Percentiles rank a stretch among this genome's conserved stretches.
Evolutionary conservation across 23 tunicate genomes (phyloP).

Genomic region (Aplidium turbinatum): DNA sequence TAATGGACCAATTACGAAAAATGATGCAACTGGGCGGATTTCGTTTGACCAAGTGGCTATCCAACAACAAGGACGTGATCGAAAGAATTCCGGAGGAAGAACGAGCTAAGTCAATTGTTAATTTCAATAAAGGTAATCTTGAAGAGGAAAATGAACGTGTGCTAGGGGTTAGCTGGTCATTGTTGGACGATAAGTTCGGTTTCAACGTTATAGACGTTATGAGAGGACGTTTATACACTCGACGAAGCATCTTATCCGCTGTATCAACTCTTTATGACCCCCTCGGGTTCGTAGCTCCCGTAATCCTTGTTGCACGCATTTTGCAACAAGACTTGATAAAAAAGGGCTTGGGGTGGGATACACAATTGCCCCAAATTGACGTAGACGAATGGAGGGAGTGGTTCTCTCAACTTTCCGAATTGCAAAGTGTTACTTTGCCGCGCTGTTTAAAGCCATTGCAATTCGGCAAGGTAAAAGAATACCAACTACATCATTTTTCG

Average conservation of each 20-base stretch:
- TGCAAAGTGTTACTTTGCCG: conserved; percentile 14
- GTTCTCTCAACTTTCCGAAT: conserved; percentile 14
- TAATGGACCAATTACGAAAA: too few species aligned
- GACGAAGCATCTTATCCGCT: conserved; percentile 29
- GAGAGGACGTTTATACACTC: conserved; percentile 15
- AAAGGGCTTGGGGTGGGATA: conserved; percentile 18
- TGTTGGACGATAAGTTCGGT: not conserved
- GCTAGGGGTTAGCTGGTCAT: not conserved
- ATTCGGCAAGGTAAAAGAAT: too few species aligned
- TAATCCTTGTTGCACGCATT: not conserved
- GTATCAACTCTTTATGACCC: conserved; percentile 17
- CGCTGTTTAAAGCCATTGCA: conserved; percentile 1
- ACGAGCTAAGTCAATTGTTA: too few species aligned
- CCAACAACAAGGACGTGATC: too few species aligned
- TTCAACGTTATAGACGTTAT: not conserved
- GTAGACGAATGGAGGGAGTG: conserved; percentile 7
- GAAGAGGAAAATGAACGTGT: not conserved
- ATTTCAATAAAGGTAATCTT: too few species aligned
- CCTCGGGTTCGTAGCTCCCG: conserved; percentile 15
- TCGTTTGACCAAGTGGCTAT: too few species aligned
- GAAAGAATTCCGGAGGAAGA: too few species aligned
- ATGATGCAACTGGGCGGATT: too few species aligned
- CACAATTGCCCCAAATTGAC: conserved; percentile 6
- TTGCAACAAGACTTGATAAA: conserved; percentile 12
- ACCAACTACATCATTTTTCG: too few species aligned